phyloP scores from a whole-genome alignment of 2,113 vertebrate genomes.

The Strigops habroptila region DNA sequence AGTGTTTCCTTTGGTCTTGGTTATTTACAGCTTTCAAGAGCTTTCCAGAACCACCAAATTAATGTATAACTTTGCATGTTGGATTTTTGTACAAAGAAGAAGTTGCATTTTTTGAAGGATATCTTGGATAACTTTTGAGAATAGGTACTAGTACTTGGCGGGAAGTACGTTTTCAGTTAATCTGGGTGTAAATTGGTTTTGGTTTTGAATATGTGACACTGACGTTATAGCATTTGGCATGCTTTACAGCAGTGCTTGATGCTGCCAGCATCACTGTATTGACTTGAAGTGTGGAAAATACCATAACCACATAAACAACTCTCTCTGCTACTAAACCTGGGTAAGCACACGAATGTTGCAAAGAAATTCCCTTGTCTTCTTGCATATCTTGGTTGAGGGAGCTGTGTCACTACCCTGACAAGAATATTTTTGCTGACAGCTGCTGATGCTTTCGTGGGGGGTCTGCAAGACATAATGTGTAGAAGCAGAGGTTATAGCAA shows the following conservation, averaged over 20 bases:
- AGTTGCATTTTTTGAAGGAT: background rate
- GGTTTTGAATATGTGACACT: background rate
- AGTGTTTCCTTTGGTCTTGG: background rate
- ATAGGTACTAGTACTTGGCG: background rate
- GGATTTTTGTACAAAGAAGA: background rate
- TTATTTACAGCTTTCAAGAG: background rate
- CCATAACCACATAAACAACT: background rate
- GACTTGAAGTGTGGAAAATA: background rate
- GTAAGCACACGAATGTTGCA: fast-evolving
- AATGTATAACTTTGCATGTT: background rate
- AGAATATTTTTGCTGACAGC: background rate
- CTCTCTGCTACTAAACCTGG: background rate
- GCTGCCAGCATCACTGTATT: background rate
- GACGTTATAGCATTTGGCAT: background rate
- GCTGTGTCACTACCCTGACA: background rate
- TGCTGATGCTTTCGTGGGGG: background rate
- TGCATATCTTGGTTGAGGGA: background rate
- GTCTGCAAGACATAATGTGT: background rate
- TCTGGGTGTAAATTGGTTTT: background rate
- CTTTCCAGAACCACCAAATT: background rate
- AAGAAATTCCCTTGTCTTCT: background rate
- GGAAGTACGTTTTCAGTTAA: background rate
- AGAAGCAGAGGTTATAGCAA: background rate
- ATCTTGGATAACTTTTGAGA: background rate
- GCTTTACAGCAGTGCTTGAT: background rate